Percentiles rank a stretch among this genome's conserved stretches.
phyloP scores from a whole-genome alignment of 2,797 vertebrate species.

The Prionace glauca region DNA sequence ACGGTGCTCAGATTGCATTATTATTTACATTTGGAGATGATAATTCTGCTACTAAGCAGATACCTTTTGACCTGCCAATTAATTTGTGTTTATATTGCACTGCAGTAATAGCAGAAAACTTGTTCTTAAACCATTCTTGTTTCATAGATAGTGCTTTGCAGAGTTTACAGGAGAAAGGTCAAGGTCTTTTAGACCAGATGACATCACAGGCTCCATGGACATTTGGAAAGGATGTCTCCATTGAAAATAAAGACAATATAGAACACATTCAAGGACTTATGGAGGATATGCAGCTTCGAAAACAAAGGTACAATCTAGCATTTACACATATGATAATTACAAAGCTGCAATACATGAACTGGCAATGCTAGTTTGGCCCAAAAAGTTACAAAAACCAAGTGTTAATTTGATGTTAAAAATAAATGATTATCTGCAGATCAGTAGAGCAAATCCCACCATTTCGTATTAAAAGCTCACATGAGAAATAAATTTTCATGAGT shows the following conservation, averaged over 20 bases:
- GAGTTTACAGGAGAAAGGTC: constrained; percentile 87
- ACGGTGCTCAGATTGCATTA: not conserved
- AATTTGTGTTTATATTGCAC: not conserved
- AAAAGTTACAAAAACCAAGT: not conserved
- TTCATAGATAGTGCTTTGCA: constrained; percentile 76
- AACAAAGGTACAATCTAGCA: constrained; percentile 70
- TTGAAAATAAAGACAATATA: constrained; percentile 85
- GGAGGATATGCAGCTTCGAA: constrained; percentile 98
- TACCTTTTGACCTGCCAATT: not conserved
- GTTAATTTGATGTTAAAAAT: not conserved
- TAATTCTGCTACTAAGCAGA: not conserved
- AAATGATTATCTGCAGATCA: not conserved
- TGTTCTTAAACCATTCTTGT: not conserved
- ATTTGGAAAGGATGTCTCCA: constrained; percentile 76
- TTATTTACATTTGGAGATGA: not conserved
- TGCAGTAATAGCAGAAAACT: not conserved
- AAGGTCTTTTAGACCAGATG: constrained; percentile 84
- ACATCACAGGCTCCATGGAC: constrained; percentile 82
- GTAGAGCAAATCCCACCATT: not conserved
- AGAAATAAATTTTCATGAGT: not conserved
- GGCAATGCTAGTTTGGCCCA: not conserved
- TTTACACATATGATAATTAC: not conserved
- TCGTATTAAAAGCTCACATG: not conserved
- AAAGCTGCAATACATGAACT: not conserved
- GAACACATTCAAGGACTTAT: constrained; percentile 91